A percentile compares a stretch with the other conserved stretches of the same genome.
phyloP scores from a whole-genome alignment of 2,113 vertebrate species.

The Garra rufa region DNA sequence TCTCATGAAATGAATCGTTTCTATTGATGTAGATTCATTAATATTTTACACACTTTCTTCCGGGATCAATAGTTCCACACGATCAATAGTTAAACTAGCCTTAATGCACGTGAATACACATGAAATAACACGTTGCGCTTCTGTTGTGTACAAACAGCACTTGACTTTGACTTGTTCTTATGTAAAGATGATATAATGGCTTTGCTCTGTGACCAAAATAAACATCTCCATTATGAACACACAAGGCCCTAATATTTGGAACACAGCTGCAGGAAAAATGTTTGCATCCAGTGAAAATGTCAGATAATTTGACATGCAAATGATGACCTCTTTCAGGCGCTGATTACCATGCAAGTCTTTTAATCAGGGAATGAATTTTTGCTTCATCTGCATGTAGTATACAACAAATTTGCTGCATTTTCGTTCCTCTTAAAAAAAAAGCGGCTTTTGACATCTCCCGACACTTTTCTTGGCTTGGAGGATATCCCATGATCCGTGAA shows the following conservation, averaged over 20 bases:
- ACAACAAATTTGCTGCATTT: constrained; percentile 32
- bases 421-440: constrained; percentile 18
- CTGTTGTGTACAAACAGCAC: constrained; percentile 25
- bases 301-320: constrained; percentile 65
- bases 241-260: constrained; percentile 49
- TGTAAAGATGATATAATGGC: constrained; percentile 30
- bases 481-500: constrained; percentile 31
- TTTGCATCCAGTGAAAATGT: constrained; percentile 57
- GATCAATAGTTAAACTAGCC: constrained; percentile 20
- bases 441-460: constrained; percentile 9
- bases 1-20: neutral
- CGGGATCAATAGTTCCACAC: neutral
- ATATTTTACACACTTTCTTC: constrained; percentile 37
- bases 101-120: constrained; percentile 5
- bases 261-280: constrained; percentile 55
- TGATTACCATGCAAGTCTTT: constrained; percentile 59
- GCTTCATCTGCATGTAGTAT: constrained; percentile 44
- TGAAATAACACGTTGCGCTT: neutral
- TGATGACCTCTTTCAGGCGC: constrained; percentile 57
- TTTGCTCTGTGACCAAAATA: constrained; percentile 42
- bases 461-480: neutral
- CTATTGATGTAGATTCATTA: constrained; percentile 32
- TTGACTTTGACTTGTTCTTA: constrained; percentile 8
- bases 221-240: constrained; percentile 41
- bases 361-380: constrained; percentile 57